phyloP scores from a whole-genome alignment of 2,113 vertebrate species.

The Calyptommatus sinebrachiatus region DNA sequence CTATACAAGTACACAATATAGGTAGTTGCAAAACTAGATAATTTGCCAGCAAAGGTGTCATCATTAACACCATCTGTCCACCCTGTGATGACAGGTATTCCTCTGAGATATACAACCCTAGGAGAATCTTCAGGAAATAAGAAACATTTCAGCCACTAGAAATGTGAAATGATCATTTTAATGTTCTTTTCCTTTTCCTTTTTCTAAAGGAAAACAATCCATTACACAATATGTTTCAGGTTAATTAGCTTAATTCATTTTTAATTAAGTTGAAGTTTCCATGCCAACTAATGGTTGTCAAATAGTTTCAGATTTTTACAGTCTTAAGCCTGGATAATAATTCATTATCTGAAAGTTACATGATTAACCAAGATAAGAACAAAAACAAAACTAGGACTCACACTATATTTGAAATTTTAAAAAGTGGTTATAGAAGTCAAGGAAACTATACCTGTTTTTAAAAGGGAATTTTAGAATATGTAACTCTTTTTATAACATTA shows the following conservation, averaged over 20 bases:
- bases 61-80: slow-evolving; percentile 29
- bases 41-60: slow-evolving; percentile 19
- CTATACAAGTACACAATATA: not conserved
- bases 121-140: slow-evolving; percentile 43
- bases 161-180: slow-evolving; percentile 56
- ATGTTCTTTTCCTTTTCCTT: slow-evolving; percentile 54
- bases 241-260: slow-evolving; percentile 77
- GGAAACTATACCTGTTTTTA: not conserved
- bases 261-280: slow-evolving; percentile 74
- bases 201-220: slow-evolving; percentile 65
- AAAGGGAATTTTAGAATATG: not conserved
- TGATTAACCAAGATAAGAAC: slow-evolving; percentile 51
- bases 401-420: slow-evolving; percentile 41
- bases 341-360: slow-evolving; percentile 68
- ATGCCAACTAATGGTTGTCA: slow-evolving; percentile 76
- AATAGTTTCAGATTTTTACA: slow-evolving; percentile 65
- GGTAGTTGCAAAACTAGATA: slow-evolving; percentile 13
- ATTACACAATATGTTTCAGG: slow-evolving; percentile 68
- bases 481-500: not conserved
- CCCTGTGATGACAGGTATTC: fast-evolving
- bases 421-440: slow-evolving; percentile 4
- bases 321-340: slow-evolving; percentile 62
- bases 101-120: slow-evolving; percentile 18
- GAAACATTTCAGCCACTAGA: slow-evolving; percentile 55
- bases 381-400: not conserved